These are phyloP conservation scores for Aramus guarauna DNA, from an alignment of 2,113 vertebrate species.

Conservation along the genomic window DNA sequence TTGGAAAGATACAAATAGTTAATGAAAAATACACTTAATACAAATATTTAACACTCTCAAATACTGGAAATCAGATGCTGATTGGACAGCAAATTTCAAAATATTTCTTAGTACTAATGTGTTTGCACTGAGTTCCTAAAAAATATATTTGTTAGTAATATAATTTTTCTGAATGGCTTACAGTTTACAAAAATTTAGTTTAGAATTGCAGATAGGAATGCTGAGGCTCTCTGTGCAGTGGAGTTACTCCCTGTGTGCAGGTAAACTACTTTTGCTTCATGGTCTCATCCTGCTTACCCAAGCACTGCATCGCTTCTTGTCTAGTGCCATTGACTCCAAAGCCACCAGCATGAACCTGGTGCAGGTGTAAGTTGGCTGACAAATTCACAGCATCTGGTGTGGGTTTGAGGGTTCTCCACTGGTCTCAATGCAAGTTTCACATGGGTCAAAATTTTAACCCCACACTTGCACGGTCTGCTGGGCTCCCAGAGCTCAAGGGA, in stretches of 20 bases:
- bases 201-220: not conserved
- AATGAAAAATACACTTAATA: not conserved
- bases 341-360: not conserved
- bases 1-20: not conserved
- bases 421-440: rapidly evolving
- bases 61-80: not conserved
- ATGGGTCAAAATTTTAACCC: not conserved
- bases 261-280: not conserved
- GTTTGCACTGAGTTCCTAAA: not conserved
- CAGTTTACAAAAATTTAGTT: not conserved
- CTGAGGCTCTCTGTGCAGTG: not conserved
- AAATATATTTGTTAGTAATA: not conserved
- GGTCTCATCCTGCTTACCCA: not conserved
- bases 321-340: not conserved
- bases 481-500: not conserved
- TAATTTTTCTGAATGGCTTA: not conserved
- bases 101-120: not conserved
- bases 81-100: not conserved
- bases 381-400: not conserved
- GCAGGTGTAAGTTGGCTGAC: not conserved
- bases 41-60: not conserved
- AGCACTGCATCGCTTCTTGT: rapidly evolving
- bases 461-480: not conserved
- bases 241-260: rapidly evolving
- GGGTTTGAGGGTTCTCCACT: not conserved